Conservation (phyloP, 2,888 invertebrate species). For the Diplolepis rosae region DNA sequence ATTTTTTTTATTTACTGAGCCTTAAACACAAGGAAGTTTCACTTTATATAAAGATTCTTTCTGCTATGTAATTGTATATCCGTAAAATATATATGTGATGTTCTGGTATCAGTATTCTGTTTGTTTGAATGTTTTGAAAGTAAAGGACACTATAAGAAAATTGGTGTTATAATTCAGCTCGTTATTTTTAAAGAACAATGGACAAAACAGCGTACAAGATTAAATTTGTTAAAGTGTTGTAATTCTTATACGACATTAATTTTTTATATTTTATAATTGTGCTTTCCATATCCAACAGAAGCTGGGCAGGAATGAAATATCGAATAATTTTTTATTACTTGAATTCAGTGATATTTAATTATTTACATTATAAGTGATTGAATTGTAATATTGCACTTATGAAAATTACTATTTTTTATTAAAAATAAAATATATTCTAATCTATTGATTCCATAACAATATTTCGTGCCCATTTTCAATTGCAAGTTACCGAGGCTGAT, state of each 20-base stretch:
- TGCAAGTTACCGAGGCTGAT: not conserved
- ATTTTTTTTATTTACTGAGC: not conserved
- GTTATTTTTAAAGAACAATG: not conserved
- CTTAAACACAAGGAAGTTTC: not conserved
- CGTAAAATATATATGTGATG: constrained; percentile 22
- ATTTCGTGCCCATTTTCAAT: not conserved
- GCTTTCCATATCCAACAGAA: not conserved
- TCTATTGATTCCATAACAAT: too few relatives aligned
- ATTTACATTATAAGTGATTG: too few relatives aligned
- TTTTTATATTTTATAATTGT: not conserved
- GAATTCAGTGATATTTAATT: too few relatives aligned
- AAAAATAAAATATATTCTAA: too few relatives aligned
- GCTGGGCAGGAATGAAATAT: not conserved
- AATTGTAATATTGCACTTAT: too few relatives aligned
- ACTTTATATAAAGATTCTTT: not conserved
- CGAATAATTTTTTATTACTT: not conserved
- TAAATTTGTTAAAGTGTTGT: not conserved
- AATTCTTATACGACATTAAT: not conserved
- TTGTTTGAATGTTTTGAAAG: constrained; percentile 17
- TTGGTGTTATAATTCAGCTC: constrained; percentile 12
- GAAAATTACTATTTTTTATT: too few relatives aligned
- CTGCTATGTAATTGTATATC: not conserved
- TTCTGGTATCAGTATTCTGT: constrained; percentile 10
- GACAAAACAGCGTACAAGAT: not conserved
- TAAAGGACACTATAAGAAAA: not conserved